Evolutionary conservation across 2,113 vertebrate species (phyloP).

Genomic region (Progne subis): DNA sequence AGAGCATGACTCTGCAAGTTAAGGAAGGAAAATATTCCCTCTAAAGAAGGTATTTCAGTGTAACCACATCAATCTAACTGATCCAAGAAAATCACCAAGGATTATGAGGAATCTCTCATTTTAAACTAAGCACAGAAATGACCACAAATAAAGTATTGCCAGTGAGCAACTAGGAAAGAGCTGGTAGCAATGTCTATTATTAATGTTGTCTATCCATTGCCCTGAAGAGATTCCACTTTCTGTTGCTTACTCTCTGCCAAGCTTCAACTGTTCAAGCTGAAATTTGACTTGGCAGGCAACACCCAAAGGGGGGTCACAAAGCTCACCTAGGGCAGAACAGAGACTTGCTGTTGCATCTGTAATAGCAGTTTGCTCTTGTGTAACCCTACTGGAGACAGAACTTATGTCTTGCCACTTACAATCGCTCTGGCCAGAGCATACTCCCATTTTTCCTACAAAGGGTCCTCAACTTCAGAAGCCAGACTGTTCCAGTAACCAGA

Average conservation of each 20-base stretch:
- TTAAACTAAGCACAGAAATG: background rate
- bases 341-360: background rate
- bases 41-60: background rate
- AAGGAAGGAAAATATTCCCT: background rate
- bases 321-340: background rate
- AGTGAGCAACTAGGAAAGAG: background rate
- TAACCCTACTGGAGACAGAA: background rate
- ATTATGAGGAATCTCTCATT: background rate
- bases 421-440: background rate
- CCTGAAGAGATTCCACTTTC: constrained; percentile 11
- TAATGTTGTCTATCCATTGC: background rate
- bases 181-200: constrained; percentile 3
- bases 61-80: background rate
- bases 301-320: background rate
- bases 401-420: background rate
- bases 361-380: background rate
- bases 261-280: background rate
- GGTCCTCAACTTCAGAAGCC: background rate
- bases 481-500: background rate
- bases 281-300: constrained; percentile 17
- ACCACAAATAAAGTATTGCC: background rate
- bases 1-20: background rate
- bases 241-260: constrained; percentile 5
- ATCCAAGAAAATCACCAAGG: background rate
- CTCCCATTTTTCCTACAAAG: background rate